Base-by-base conservation (phyloP, 2,888 invertebrate species). In the Amaurobius ferox region DNA sequence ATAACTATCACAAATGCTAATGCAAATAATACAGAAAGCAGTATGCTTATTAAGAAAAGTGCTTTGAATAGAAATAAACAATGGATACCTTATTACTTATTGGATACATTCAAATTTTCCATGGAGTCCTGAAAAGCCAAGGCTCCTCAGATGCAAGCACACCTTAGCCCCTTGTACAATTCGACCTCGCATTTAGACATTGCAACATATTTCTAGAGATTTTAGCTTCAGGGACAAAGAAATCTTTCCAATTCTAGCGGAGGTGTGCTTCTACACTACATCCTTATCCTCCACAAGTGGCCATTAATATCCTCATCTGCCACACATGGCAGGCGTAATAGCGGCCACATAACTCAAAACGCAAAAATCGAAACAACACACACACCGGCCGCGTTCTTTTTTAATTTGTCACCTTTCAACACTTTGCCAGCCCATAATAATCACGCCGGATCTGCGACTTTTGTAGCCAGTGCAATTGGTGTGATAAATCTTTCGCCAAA, bases 341-440 rank as follows among this genome's bases (percentile, higher is more conserved):
- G 23, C 35, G 32, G 1, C 11, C n/a, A 68, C 68, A 68, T 40
- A 68, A 40, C n/a, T 68, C 40, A 40, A 32, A 68, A 68, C 23
- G 23, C 23, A 13, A 40, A 39, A 40, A 68, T 26, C 23, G 13
- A 28, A 68, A 26, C 28, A 68, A 40, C 16, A 40, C 26, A 28
- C 40, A 11, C 26, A 28, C 40, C 26, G 28, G 39, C 68, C 19
- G 32, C 23, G 23, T 30, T 67, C 39, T 81, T 72, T 83, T n/a
- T 83, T 83, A 83, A 83, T 83, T 77, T 83, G 83, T 77, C 83
- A 83, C 83, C 83, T 83, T 83, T 83, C 83, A 83, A 83, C 83
- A 83, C 83, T 71, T n/a, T 67, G 48, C 73, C 80, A 32, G 16
- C 48, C 28, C 19, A 32, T 83, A 83, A 83, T 83, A 77, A 83